A percentile compares a stretch with the other conserved stretches of the same genome.
These are phyloP conservation scores for Pyrocephalus nanus DNA, from an alignment of 2,797 vertebrate species.

Conservation along the genomic window DNA sequence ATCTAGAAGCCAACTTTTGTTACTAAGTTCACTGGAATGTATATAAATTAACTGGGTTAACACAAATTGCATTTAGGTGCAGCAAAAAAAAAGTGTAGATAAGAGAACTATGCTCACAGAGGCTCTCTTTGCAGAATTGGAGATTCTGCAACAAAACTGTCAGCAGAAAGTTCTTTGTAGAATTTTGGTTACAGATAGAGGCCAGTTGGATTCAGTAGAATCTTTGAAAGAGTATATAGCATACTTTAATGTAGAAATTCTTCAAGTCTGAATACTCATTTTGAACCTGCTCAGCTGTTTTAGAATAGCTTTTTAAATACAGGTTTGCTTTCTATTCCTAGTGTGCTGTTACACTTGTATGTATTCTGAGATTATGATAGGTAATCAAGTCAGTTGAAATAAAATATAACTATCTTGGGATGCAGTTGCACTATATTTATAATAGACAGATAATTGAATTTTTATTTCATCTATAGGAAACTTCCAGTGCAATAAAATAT, in stretches of 20 bases:
- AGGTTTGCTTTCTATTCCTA: background rate
- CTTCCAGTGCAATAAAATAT: background rate
- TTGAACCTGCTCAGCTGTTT: background rate
- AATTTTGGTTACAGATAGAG: background rate
- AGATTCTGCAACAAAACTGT: background rate
- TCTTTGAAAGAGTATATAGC: background rate
- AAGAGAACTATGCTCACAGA: background rate
- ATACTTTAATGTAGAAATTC: background rate
- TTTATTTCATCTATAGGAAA: background rate
- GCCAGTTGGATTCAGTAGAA: background rate
- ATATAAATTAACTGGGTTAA: background rate
- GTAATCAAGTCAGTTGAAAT: background rate
- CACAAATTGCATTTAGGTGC: background rate
- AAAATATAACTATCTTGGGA: background rate
- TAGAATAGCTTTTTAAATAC: background rate
- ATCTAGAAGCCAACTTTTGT: background rate
- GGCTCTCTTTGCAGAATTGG: background rate
- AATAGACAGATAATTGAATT: background rate
- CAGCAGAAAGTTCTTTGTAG: background rate
- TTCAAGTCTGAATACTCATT: background rate
- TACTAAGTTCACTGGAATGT: background rate
- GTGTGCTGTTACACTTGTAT: background rate
- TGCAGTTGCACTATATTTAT: background rate
- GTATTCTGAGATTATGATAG: background rate
- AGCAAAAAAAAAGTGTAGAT: background rate